These are phyloP conservation scores for Lepidocyrtinus sp. DNA, from an alignment of 2,888 invertebrate species.

Conservation along the genomic window DNA sequence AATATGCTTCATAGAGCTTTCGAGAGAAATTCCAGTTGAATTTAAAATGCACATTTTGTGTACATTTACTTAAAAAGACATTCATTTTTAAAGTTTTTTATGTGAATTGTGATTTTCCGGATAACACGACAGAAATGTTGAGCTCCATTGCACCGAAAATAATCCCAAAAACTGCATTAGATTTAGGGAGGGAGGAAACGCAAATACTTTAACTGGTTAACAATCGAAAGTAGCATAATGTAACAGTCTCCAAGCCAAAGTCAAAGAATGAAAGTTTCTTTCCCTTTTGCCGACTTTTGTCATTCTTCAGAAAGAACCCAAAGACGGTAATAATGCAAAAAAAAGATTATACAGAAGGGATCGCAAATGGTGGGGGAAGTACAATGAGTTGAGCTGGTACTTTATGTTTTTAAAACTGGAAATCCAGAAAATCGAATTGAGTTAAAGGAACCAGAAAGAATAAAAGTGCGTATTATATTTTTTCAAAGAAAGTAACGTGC, in stretches of 20 bases:
- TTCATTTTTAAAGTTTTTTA: too few relatives aligned
- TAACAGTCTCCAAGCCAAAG: background rate
- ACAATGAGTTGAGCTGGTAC: background rate
- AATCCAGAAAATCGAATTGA: background rate
- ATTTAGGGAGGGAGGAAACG: background rate
- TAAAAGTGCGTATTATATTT: too few relatives aligned
- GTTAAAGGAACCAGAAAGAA: background rate
- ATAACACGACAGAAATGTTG: background rate
- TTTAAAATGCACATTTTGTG: background rate
- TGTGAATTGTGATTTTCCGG: background rate
- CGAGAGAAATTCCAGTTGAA: background rate
- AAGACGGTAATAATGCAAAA: background rate
- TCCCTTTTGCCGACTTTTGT: background rate
- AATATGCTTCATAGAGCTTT: too few relatives aligned
- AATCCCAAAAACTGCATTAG: background rate
- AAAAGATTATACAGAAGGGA: background rate
- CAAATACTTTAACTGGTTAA: background rate
- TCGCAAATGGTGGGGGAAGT: background rate
- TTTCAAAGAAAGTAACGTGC: background rate
- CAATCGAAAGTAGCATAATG: background rate
- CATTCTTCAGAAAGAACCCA: background rate
- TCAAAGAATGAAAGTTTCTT: background rate
- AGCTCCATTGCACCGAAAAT: background rate
- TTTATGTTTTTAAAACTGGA: background rate
- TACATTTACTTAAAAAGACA: background rate